These are phyloP conservation scores for roundworm (Caenorhabditis elegans) DNA, from an alignment of 1,140 invertebrate genomes.

Conservation along the genomic window DNA sequence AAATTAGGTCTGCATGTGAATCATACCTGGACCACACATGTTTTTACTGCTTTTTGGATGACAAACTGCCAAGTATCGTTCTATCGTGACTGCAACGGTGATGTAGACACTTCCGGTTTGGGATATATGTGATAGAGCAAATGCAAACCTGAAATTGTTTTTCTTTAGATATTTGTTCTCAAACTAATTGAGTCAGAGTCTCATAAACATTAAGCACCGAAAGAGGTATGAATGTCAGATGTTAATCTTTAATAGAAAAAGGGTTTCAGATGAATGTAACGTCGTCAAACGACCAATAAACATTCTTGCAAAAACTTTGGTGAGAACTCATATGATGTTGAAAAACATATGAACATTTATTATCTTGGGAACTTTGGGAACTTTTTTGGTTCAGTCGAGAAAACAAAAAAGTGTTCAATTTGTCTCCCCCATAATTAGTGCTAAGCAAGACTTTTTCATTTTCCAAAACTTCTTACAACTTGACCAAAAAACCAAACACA, in stretches of 20 bases:
- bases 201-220: not conserved
- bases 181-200: not conserved
- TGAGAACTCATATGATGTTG: no score
- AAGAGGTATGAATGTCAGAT: not conserved
- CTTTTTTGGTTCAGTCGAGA: no score
- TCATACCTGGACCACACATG: slow-evolving; percentile 73
- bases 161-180: not conserved
- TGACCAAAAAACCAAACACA: no score
- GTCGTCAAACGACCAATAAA: not conserved
- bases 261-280: not conserved
- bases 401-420: no score
- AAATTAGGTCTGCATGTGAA: no score
- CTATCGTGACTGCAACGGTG: slow-evolving; percentile 89
- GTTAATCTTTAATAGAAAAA: not conserved
- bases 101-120: slow-evolving; percentile 90
- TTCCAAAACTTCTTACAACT: no score
- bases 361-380: no score
- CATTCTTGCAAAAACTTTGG: not conserved
- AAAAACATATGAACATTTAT: no score
- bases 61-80: slow-evolving; percentile 92
- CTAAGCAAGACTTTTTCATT: no score
- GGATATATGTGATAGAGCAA: slow-evolving; percentile 82
- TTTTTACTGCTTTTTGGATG: slow-evolving; percentile 83
- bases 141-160: slow-evolving; percentile 71
- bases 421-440: no score